phyloP scores from a whole-genome alignment of 2,888 invertebrate species.

The Vandiemenella viatica region DNA sequence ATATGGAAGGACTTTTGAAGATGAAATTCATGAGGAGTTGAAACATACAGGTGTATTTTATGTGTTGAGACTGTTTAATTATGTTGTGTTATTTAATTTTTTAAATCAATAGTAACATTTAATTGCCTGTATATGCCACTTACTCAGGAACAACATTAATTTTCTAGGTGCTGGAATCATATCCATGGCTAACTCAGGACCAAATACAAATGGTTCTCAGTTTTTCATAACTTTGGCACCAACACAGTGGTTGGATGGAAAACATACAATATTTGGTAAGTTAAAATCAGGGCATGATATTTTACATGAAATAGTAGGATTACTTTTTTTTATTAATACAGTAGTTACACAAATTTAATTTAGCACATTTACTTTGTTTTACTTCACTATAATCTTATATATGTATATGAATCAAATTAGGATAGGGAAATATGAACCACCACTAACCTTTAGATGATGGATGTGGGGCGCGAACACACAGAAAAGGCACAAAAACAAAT shows the following conservation, averaged over 20 bases:
- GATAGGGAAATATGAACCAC: too few species aligned
- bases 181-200: slow-evolving; percentile 98
- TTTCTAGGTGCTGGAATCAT: slow-evolving; percentile 57
- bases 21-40: slow-evolving; percentile 85
- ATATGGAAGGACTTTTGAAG: slow-evolving; percentile 87
- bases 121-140: too few species aligned
- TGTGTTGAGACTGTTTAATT: neutral
- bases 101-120: too few species aligned
- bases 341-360: too few species aligned
- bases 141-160: too few species aligned
- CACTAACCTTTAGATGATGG: too few species aligned
- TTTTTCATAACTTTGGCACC: slow-evolving; percentile 96
- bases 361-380: too few species aligned
- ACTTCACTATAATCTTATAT: too few species aligned
- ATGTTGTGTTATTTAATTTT: neutral
- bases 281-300: neutral
- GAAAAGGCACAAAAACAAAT: too few species aligned
- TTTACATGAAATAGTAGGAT: neutral
- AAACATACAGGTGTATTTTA: slow-evolving; percentile 69
- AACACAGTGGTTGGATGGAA: slow-evolving; percentile 94
- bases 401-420: too few species aligned
- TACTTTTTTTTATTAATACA: neutral
- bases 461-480: too few species aligned
- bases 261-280: slow-evolving; percentile 87
- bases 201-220: slow-evolving; percentile 92